Conservation (phyloP, 2,797 vertebrate genomes). For the Mormyrus hasselquistii region DNA sequence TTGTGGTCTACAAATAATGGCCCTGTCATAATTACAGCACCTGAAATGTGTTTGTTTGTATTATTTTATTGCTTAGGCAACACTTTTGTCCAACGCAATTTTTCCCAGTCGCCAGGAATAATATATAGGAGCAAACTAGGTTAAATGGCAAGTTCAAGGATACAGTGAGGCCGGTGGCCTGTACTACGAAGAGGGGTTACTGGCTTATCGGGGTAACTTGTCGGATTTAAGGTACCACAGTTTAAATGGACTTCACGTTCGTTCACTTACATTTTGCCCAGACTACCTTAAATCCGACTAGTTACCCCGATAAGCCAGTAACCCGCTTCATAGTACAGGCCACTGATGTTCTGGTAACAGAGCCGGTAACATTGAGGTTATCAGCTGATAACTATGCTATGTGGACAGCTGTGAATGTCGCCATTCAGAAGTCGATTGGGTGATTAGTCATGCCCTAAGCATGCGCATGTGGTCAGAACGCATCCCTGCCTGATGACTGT, state of each 20-base stretch:
- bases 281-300: no score
- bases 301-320: no score
- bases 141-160: neutral
- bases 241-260: no score
- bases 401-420: neutral
- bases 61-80: neutral
- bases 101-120: neutral
- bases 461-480: neutral
- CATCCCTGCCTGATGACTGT: neutral
- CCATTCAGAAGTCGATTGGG: neutral
- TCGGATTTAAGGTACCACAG: no score
- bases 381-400: neutral
- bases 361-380: neutral
- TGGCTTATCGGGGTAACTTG: no score
- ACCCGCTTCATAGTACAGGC: no score
- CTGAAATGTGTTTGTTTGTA: neutral
- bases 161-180: neutral
- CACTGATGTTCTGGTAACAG: neutral
- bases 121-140: neutral
- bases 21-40: constrained; percentile 3
- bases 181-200: no score
- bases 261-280: no score
- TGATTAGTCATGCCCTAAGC: neutral
- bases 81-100: neutral
- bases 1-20: neutral